Evolutionary conservation across 2,113 vertebrate genomes (phyloP).

Genomic region (Anolis sagrei): DNA sequence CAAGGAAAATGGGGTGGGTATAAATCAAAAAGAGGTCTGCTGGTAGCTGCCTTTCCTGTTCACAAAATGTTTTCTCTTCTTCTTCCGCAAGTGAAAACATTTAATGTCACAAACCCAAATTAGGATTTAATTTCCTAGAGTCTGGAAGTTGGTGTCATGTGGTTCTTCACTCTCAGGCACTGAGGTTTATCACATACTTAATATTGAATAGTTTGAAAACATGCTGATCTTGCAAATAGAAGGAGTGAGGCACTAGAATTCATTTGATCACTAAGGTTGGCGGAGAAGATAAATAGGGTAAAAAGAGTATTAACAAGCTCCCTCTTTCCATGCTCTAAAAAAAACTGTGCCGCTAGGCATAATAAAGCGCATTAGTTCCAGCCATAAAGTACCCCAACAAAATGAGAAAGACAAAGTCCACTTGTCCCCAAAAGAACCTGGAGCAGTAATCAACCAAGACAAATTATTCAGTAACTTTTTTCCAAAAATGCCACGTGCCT

Average conservation of each 20-base stretch:
- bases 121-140: constrained; percentile 37
- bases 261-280: neutral
- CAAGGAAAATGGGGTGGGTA: constrained; percentile 53
- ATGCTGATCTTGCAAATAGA: neutral
- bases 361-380: neutral
- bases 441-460: constrained; percentile 23
- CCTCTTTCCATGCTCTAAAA: neutral
- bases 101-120: neutral
- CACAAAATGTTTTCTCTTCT: constrained; percentile 40
- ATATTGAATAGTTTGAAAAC: neutral
- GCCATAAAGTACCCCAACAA: neutral
- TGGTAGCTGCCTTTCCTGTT: constrained; percentile 59
- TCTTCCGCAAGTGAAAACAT: constrained; percentile 53
- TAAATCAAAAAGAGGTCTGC: constrained; percentile 57
- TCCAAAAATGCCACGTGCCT: constrained; percentile 9
- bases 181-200: neutral
- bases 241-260: neutral
- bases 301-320: neutral
- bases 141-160: neutral
- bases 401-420: accelerated
- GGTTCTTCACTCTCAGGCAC: neutral
- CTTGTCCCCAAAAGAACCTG: neutral
- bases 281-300: too few species aligned
- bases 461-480: constrained; percentile 19
- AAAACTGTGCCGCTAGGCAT: neutral